Conservation (phyloP, 2,888 invertebrate genomes). For the Drosophila lacicola region DNA sequence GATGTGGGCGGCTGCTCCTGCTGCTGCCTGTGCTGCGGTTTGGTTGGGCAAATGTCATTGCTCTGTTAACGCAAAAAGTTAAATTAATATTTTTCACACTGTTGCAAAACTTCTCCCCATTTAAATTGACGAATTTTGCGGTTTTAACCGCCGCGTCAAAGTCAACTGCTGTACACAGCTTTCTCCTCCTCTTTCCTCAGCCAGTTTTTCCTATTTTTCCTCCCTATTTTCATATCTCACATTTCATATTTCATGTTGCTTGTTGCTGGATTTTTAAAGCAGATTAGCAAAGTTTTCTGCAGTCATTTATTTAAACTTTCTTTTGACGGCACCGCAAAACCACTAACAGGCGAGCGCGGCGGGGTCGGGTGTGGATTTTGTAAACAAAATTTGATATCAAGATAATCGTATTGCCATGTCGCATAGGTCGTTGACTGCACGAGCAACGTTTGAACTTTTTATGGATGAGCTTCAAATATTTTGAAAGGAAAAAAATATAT, state of each 20-base stretch:
- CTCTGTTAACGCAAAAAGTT: conserved; percentile 74
- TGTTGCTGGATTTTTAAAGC: conserved; percentile 54
- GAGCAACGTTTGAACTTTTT: conserved; percentile 1
- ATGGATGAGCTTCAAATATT: conserved; percentile 15
- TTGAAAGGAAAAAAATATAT: background rate
- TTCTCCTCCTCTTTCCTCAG: background rate
- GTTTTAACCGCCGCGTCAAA: conserved; percentile 68
- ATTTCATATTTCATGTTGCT: conserved; percentile 42
- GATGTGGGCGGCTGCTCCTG: background rate
- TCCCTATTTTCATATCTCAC: conserved; percentile 37
- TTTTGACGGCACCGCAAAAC: conserved; percentile 33
- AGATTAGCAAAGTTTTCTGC: conserved; percentile 75
- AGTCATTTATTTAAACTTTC: conserved; percentile 75
- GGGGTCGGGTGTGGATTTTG: background rate
- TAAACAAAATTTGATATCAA: conserved; percentile 38
- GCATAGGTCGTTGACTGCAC: conserved; percentile 26
- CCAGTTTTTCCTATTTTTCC: conserved; percentile 7
- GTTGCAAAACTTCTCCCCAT: conserved; percentile 42
- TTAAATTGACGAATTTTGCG: conserved; percentile 77
- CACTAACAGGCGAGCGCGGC: conserved; percentile 4
- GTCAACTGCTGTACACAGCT: conserved; percentile 65
- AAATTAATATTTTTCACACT: conserved; percentile 77
- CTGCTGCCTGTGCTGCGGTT: conserved; percentile 23
- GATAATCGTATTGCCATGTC: conserved; percentile 54
- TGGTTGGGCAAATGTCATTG: conserved; percentile 56